A percentile compares a stretch with the other conserved stretches of the same genome.
Evolutionary conservation across 2,113 vertebrate genomes (phyloP).

Genomic region (Isurus oxyrinchus): DNA sequence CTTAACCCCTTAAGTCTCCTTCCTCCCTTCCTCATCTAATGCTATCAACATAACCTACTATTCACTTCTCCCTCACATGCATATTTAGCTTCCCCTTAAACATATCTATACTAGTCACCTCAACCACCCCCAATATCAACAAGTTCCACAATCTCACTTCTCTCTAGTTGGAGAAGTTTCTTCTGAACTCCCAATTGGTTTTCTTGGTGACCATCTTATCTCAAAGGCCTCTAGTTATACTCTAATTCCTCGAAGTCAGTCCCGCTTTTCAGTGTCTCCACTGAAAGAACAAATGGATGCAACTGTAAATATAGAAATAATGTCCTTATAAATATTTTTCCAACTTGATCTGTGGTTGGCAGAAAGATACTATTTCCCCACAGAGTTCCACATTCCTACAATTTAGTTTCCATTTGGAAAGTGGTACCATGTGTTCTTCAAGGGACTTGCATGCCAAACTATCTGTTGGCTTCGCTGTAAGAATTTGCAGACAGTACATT

Average conservation of each 20-base stretch:
- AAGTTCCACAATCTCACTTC: neutral
- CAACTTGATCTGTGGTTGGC: neutral
- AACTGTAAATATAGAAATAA: neutral
- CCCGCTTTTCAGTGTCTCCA: neutral
- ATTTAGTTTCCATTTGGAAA: constrained; percentile 32
- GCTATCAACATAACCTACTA: too few relatives aligned
- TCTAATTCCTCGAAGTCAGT: neutral
- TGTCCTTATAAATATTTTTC: neutral
- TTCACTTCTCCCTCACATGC: too few relatives aligned
- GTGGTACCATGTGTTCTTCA: constrained; percentile 26
- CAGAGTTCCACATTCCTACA: neutral
- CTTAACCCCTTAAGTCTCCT: too few relatives aligned
- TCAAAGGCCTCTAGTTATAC: neutral
- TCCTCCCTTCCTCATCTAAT: neutral
- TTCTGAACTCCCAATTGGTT: neutral
- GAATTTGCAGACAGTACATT: constrained; percentile 10
- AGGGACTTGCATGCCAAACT: constrained; percentile 18
- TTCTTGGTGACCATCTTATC: neutral
- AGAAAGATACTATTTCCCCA: neutral
- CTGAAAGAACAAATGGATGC: neutral
- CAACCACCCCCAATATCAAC: neutral
- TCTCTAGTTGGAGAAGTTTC: neutral
- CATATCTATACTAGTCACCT: too few relatives aligned
- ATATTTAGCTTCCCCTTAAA: neutral
- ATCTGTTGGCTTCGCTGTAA: neutral